A percentile compares a stretch with the other conserved stretches of the same genome.
Evolutionary conservation across 2,113 vertebrate species (phyloP).

Genomic region (Pontoporia blainvillei): DNA sequence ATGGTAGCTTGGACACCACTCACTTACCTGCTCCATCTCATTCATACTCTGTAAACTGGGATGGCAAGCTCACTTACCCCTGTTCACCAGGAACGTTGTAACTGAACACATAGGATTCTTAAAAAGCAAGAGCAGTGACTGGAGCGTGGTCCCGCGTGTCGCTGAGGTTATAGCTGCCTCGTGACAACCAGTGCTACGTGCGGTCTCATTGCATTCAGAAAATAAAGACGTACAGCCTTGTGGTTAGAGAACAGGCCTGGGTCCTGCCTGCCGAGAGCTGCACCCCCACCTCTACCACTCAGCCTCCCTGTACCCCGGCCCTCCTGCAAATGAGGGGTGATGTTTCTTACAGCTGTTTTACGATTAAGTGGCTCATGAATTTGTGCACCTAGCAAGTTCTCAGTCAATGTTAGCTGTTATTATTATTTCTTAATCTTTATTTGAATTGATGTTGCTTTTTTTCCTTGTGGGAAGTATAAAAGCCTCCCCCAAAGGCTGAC

Average conservation of each 20-base stretch:
- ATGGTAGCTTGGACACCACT: accelerated
- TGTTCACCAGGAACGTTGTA: not conserved
- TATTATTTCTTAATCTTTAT: not conserved
- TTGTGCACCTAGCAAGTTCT: not conserved
- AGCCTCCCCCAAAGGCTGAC: not conserved
- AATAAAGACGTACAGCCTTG: accelerated
- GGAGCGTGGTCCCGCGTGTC: accelerated
- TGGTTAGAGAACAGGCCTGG: no score
- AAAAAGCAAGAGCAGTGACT: accelerated
- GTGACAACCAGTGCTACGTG: accelerated
- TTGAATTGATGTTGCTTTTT: not conserved
- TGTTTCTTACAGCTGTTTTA: not conserved
- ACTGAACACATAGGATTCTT: not conserved
- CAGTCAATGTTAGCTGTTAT: accelerated
- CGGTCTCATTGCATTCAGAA: not conserved
- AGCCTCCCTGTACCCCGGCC: not conserved
- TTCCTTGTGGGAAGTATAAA: not conserved
- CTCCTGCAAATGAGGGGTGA: no score
- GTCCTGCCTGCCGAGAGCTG: accelerated
- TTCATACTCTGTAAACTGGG: no score
- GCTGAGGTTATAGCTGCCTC: no score
- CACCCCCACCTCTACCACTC: not conserved
- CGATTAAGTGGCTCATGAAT: no score
- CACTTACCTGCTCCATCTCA: not conserved
- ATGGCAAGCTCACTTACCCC: no score